Evolutionary conservation across 2,888 invertebrate genomes (phyloP).

Genomic region (Drosophila robusta): DNA sequence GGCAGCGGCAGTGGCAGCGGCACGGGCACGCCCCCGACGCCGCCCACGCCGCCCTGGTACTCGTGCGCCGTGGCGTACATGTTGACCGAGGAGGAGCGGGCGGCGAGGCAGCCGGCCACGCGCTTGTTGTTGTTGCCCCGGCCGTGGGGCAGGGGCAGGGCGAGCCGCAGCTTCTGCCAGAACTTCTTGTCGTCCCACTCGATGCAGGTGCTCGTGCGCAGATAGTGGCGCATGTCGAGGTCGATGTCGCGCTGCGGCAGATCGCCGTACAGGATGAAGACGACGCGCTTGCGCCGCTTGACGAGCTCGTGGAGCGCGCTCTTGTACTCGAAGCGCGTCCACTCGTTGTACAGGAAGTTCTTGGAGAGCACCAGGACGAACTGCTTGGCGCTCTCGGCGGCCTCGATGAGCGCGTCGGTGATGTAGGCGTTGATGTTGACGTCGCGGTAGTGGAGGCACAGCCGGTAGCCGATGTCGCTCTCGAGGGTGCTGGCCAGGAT

Average conservation of each 20-base stretch:
- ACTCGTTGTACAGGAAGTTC: conserved; percentile 97
- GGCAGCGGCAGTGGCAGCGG: conserved; percentile 41
- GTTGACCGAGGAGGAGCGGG: conserved; percentile 85
- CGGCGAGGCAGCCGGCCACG: conserved; percentile 73
- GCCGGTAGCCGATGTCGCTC: conserved; percentile 92
- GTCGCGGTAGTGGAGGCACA: conserved; percentile 96
- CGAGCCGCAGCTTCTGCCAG: conserved; percentile 97
- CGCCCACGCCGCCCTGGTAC: conserved; percentile 33
- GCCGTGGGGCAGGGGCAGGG: conserved; percentile 89
- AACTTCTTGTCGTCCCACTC: conserved; percentile 97
- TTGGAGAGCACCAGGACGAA: conserved; percentile 96
- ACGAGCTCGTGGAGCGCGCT: conserved; percentile 96
- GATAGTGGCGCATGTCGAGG: conserved; percentile 94
- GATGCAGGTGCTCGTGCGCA: conserved; percentile 95
- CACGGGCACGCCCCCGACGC: too few relatives aligned
- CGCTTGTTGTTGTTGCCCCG: conserved; percentile 80
- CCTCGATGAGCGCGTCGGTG: conserved; percentile 96
- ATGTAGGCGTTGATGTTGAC: conserved; percentile 95
- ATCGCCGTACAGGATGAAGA: conserved; percentile 95
- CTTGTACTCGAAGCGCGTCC: conserved; percentile 97
- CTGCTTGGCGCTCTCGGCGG: conserved; percentile 95
- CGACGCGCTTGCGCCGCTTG: conserved; percentile 93
- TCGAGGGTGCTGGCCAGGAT: conserved; percentile 95
- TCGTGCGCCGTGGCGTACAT: conserved; percentile 57
- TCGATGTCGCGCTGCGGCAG: conserved; percentile 95